Conservation (phyloP, 2,888 invertebrate genomes). For the Synanthedon vespiformis region DNA sequence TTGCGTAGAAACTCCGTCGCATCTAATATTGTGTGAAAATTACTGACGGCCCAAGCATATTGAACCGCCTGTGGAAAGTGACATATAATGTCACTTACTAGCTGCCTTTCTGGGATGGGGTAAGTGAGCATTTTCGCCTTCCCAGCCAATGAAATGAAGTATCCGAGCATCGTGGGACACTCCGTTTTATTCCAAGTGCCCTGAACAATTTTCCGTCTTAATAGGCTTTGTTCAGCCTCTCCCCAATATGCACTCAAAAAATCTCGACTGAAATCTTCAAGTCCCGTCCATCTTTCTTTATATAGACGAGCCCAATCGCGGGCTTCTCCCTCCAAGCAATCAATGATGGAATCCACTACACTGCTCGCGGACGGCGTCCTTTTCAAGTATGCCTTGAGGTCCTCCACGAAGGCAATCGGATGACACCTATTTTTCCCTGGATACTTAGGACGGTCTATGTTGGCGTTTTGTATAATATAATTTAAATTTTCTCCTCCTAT, state of each 20-base stretch:
- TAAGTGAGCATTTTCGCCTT: too few species aligned
- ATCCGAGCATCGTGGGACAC: too few species aligned
- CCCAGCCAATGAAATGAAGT: too few species aligned
- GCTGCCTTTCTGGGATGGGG: too few species aligned
- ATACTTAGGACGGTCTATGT: too few species aligned
- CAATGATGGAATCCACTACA: not conserved
- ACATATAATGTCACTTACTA: too few species aligned
- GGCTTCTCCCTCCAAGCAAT: conserved; percentile 1
- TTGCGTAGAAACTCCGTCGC: too few species aligned
- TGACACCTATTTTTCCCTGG: not conserved
- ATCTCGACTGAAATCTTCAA: conserved; percentile 1
- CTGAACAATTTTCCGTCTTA: not conserved
- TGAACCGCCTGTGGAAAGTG: too few species aligned
- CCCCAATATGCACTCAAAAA: conserved; percentile 1
- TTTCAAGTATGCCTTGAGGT: not conserved
- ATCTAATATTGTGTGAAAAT: too few species aligned
- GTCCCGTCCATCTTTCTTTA: conserved; percentile 1
- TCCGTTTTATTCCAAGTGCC: not conserved
- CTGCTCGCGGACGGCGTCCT: not conserved
- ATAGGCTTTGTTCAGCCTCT: not conserved
- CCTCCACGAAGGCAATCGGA: conserved; percentile 2
- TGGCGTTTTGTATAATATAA: too few species aligned
- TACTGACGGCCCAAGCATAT: too few species aligned
- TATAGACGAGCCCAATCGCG: conserved; percentile 1
- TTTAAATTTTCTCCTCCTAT: too few species aligned